Base-by-base conservation (phyloP, 1,140 invertebrate species). In the Onthophagus taurus region DNA sequence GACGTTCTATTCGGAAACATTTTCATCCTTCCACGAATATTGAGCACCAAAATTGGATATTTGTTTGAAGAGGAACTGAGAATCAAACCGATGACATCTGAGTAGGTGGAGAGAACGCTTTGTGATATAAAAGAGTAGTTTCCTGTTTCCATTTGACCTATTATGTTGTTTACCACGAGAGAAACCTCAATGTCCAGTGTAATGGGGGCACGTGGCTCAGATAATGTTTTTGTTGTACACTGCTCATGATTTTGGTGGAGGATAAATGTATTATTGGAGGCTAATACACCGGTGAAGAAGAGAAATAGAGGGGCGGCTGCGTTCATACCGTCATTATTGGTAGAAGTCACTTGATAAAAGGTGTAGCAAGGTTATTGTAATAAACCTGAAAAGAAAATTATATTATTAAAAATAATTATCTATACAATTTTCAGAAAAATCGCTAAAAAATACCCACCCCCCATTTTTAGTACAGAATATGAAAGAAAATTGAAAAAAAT, bases 261-360 rank as follows among this genome's bases (percentile, higher is more conserved):
- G 18, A 13, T 7, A 21, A 30, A 31, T 16, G 12, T 21, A 23
- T 31, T 43, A 13, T 13, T 33, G 9, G 29, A 11, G 23, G 31
- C 42, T 4, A 11, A 34, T 9, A 30, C 31, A 16, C 14, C 14
- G 7, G 18, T 20, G 13, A 43, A 14, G 8, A 34, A 16, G 18
- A 33, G n/a, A 21, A 33, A 14, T 8, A 43, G 18, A 33, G 18
- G 3, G 16, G 31, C 29, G 23, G 18, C 42, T 34, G 42, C 14
- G 5, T 29, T 43, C 42, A 43, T 43, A 5, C 42, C 42, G 42
- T 43, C 42, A 43, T 43, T 41, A 41, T 18, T 41, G 26, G n/a
- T n/a, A n/a, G n/a, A 18, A 23, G 13, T 41, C 8, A 16, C 12
- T 18, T 2, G 4, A 16, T 26, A 13, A 29, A 29, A 26, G 11